Evolutionary conservation across 2,888 invertebrate genomes (phyloP).

Genomic region (Antitype chi): DNA sequence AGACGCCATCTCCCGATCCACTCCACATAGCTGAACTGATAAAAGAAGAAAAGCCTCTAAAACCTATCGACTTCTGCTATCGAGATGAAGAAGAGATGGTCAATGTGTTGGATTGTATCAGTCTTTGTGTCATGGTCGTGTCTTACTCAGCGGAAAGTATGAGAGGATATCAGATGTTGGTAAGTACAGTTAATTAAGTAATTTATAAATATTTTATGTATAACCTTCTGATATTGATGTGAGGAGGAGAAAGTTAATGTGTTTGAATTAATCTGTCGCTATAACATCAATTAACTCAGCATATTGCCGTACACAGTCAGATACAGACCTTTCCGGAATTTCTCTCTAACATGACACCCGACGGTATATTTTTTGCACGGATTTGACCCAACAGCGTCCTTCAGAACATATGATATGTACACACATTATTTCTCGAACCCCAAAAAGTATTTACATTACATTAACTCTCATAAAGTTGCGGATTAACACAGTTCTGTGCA

Average conservation of each 20-base stretch:
- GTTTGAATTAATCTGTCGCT: too few relatives aligned
- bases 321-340: too few relatives aligned
- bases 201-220: too few relatives aligned
- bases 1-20: slow-evolving; percentile 98
- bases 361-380: background rate
- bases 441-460: too few relatives aligned
- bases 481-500: background rate
- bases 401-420: background rate
- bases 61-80: slow-evolving; percentile 99
- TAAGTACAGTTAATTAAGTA: slow-evolving; percentile 80
- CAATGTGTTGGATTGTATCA: slow-evolving; percentile 98
- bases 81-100: slow-evolving; percentile 99
- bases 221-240: too few relatives aligned
- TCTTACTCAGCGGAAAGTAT: slow-evolving; percentile 99
- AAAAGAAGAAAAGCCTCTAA: slow-evolving; percentile 97
- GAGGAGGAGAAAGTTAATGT: too few relatives aligned
- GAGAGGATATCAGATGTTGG: slow-evolving; percentile 97
- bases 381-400: background rate
- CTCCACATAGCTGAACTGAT: slow-evolving; percentile 97
- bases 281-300: background rate
- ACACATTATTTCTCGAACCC: too few relatives aligned
- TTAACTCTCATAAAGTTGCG: background rate
- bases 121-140: slow-evolving; percentile 99
- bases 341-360: background rate
- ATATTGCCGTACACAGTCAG: too few relatives aligned